Evolutionary conservation across 2,888 invertebrate genomes (phyloP).

Genomic region (Acronicta psi): DNA sequence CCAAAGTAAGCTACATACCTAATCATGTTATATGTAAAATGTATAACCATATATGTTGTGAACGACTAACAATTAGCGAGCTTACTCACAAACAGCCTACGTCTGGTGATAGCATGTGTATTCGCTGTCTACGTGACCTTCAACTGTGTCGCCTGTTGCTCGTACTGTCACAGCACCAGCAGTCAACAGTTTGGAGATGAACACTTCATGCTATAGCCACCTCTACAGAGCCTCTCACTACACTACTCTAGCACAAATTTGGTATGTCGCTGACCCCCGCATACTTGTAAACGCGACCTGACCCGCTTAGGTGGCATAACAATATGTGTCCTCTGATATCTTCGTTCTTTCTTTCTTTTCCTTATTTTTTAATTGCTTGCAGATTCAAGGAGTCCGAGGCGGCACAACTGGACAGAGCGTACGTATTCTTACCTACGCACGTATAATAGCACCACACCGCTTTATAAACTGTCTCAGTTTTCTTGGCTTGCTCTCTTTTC

Average conservation of each 20-base stretch:
- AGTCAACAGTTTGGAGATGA: slow-evolving; percentile 35
- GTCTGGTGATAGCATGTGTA: slow-evolving; percentile 77
- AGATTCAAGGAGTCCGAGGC: slow-evolving; percentile 96
- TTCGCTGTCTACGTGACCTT: slow-evolving; percentile 61
- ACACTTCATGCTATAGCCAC: slow-evolving; percentile 72
- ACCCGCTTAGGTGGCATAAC: slow-evolving; percentile 78
- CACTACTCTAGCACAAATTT: slow-evolving; percentile 78
- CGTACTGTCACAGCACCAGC: slow-evolving; percentile 55
- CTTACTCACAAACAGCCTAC: slow-evolving; percentile 81
- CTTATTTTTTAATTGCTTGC: slow-evolving; percentile 90
- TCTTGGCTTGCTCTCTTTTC: slow-evolving; percentile 67
- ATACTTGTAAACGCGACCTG: slow-evolving; percentile 64
- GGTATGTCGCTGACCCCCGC: slow-evolving; percentile 77
- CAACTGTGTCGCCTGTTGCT: slow-evolving; percentile 66
- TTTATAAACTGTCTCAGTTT: slow-evolving; percentile 74
- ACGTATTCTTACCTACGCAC: slow-evolving; percentile 90
- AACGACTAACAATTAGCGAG: slow-evolving; percentile 80
- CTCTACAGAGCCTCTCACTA: slow-evolving; percentile 71
- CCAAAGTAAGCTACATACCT: slow-evolving; percentile 76
- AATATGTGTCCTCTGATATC: slow-evolving; percentile 70
- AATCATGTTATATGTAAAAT: slow-evolving; percentile 60
- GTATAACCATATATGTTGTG: slow-evolving; percentile 71
- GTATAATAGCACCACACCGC: slow-evolving; percentile 72
- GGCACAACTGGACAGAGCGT: slow-evolving; percentile 94
- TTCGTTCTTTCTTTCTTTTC: slow-evolving; percentile 84